Evolutionary conservation across 1,140 invertebrate species (phyloP), one percentile per base, ranked within the genome.

Genomic region (Trichoplusia ni): DNA sequence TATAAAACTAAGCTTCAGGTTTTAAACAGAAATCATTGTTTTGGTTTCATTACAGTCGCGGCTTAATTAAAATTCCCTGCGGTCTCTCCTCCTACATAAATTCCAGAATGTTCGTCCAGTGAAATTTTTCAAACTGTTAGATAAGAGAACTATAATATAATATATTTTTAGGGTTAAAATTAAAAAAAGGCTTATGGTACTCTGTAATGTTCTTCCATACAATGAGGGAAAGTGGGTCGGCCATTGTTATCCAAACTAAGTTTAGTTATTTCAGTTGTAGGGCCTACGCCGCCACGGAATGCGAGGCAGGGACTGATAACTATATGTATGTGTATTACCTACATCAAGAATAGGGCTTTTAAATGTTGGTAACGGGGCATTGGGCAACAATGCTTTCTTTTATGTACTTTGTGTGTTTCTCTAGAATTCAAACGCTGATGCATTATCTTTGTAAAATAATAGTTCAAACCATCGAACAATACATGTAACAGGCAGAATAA

Each of bases 31-130:
- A 64, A 44, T 53, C 29, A 60, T 37, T 59, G 59, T 64, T 73
- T 73, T 64, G 71, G 69, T 73, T 68, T 77, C 69, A 69, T 73
- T 67, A 23, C 53, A 44, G 49, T 33, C 42, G 49, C 27, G 62
- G 62, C 40, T 68, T 77, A 75, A 72, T 75, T 73, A 70, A 77
- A 71, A 69, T 69, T 70, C 63, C 33, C 59, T 58, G 58, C 62
- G 64, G 64, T 31, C 29, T 18, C 60, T 40, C 21, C 53, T 56
- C 33, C 27, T 21, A 67, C 31, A 51, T 47, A 51, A 70, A 75
- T 67, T 62, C 60, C 18, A 51, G 40, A 29, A 14, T 58, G 6
- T 11, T 13, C 18, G n/a, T 4, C 19, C 6, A 54, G 18, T 25
- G 11, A 47, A 29, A 9, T 25, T 25, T 16, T 38, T 38, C 18